Evolutionary conservation across 1,140 invertebrate species (phyloP).

Genomic region (Drosophila saltans): DNA sequence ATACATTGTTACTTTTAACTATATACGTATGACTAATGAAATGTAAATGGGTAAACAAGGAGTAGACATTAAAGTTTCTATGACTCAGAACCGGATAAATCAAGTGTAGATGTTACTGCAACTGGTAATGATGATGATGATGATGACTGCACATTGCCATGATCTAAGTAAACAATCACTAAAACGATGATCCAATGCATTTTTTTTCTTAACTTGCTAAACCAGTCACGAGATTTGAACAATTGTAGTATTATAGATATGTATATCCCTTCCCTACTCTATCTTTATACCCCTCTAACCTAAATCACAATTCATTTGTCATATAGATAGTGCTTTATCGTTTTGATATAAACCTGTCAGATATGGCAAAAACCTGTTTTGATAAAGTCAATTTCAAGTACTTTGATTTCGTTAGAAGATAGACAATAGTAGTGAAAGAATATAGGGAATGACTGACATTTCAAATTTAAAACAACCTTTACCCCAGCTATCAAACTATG

Average conservation of each 20-base stretch:
- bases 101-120: slow-evolving; percentile 3
- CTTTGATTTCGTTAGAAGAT: background rate
- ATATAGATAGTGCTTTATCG: slow-evolving; percentile 6
- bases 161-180: background rate
- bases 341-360: slow-evolving; percentile 7
- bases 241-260: background rate
- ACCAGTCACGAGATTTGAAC: slow-evolving; percentile 10
- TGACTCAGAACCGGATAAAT: slow-evolving; percentile 9
- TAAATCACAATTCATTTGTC: slow-evolving; percentile 2
- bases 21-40: background rate
- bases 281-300: background rate
- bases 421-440: too few relatives aligned
- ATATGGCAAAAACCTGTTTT: background rate
- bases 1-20: background rate
- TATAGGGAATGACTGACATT: too few relatives aligned
- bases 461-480: too few relatives aligned
- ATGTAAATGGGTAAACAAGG: slow-evolving; percentile 2
- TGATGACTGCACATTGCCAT: slow-evolving; percentile 9
- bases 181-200: slow-evolving; percentile 13
- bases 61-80: background rate
- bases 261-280: background rate
- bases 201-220: background rate
- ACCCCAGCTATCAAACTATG: too few relatives aligned
- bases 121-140: background rate
- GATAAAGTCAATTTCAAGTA: slow-evolving; percentile 8